A percentile compares a stretch with the other conserved stretches of the same genome.
These are phyloP conservation scores for Oceanodroma leucorhoa DNA, from an alignment of 2,797 vertebrate species.

Conservation along the genomic window DNA sequence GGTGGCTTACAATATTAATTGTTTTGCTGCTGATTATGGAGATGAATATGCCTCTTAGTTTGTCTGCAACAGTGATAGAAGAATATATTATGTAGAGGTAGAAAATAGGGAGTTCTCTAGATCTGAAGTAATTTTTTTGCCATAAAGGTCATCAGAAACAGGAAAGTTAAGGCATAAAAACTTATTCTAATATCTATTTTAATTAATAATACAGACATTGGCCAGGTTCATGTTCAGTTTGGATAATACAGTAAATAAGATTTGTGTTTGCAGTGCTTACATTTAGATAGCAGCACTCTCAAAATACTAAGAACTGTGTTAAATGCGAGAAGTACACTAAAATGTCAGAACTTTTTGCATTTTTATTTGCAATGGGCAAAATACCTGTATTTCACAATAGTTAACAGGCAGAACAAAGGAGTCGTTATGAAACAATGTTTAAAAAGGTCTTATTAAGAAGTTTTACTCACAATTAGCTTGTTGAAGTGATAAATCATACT, in stretches of 20 bases:
- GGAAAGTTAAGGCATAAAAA: neutral
- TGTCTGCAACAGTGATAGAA: neutral
- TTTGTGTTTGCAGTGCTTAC: neutral
- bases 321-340: neutral
- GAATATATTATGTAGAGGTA: neutral
- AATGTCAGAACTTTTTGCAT: neutral
- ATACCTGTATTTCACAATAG: conserved; percentile 8
- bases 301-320: conserved; percentile 13
- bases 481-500: neutral
- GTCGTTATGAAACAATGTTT: neutral
- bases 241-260: neutral
- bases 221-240: neutral
- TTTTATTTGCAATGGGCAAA: neutral
- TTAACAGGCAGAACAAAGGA: neutral
- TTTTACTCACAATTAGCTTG: neutral
- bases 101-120: neutral
- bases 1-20: neutral
- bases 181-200: neutral
- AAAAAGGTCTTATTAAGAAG: neutral
- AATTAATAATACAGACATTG: neutral
- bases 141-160: neutral
- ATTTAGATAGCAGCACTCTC: neutral
- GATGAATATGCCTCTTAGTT: neutral
- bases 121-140: neutral
- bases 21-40: neutral